Evolutionary conservation across 2,113 vertebrate genomes (phyloP).

Genomic region (Colinus virginianus): DNA sequence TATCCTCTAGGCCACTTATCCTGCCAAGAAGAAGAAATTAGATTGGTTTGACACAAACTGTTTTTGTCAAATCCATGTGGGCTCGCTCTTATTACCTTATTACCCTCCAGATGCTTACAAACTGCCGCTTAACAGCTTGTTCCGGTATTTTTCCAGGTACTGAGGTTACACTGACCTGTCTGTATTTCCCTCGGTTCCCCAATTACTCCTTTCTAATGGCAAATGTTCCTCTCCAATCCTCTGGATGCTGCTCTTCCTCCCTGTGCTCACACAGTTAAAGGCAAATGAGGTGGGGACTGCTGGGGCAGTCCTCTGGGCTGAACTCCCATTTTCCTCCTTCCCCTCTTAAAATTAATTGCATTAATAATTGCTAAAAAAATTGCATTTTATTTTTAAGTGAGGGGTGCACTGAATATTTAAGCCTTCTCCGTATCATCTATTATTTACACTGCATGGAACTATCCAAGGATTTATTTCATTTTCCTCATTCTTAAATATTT

Average conservation of each 20-base stretch:
- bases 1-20: not conserved
- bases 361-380: slow-evolving; percentile 1
- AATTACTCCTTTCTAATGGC: not conserved
- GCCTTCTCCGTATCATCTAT: not conserved
- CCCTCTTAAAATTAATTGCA: not conserved
- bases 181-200: not conserved
- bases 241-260: not conserved
- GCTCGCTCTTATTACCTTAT: not conserved
- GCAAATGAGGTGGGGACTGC: not conserved
- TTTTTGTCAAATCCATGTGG: not conserved
- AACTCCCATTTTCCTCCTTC: not conserved
- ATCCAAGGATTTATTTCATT: slow-evolving; percentile 27
- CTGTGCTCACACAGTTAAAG: not conserved
- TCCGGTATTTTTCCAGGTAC: not conserved
- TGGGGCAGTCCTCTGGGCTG: not conserved
- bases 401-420: not conserved
- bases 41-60: not conserved
- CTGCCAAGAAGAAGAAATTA: not conserved
- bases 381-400: not conserved
- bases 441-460: slow-evolving; percentile 24
- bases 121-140: not conserved
- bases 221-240: not conserved
- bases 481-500: not conserved
- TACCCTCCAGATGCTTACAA: not conserved
- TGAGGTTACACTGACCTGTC: not conserved